A percentile compares a stretch with the other conserved stretches of the same genome.
Evolutionary conservation across 2,888 invertebrate genomes (phyloP).

Genomic region (Myathropa florea): DNA sequence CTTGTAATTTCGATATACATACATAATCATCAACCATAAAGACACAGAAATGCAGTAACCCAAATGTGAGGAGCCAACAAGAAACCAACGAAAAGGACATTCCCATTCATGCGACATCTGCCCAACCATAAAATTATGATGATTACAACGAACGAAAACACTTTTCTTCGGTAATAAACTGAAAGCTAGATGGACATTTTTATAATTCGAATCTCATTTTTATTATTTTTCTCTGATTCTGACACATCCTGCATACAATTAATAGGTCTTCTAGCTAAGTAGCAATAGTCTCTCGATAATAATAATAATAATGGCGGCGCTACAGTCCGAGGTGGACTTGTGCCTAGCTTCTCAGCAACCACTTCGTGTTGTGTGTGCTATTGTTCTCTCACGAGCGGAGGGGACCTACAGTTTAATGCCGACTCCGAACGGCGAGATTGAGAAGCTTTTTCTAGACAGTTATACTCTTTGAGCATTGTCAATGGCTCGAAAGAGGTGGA

Average conservation of each 20-base stretch:
- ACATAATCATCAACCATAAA: constrained; percentile 13
- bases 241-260: neutral
- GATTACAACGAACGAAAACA: constrained; percentile 1
- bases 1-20: neutral
- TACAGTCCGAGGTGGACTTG: too few relatives aligned
- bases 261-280: neutral
- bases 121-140: constrained; percentile 15
- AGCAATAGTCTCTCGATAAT: neutral
- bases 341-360: too few relatives aligned
- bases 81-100: constrained; percentile 10
- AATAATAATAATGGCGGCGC: too few relatives aligned
- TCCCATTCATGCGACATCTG: constrained; percentile 28
- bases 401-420: too few relatives aligned
- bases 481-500: too few relatives aligned
- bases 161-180: neutral
- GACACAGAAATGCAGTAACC: neutral
- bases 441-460: too few relatives aligned
- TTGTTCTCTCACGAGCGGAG: too few relatives aligned
- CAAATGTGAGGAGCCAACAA: neutral
- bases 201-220: neutral
- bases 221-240: neutral
- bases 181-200: neutral
- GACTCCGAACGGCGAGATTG: too few relatives aligned
- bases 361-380: too few relatives aligned
- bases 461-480: too few relatives aligned